A percentile compares a stretch with the other conserved stretches of the same genome.
Evolutionary conservation across 2,888 invertebrate genomes (phyloP).

Genomic region (Scaptomyza caliginosa): DNA sequence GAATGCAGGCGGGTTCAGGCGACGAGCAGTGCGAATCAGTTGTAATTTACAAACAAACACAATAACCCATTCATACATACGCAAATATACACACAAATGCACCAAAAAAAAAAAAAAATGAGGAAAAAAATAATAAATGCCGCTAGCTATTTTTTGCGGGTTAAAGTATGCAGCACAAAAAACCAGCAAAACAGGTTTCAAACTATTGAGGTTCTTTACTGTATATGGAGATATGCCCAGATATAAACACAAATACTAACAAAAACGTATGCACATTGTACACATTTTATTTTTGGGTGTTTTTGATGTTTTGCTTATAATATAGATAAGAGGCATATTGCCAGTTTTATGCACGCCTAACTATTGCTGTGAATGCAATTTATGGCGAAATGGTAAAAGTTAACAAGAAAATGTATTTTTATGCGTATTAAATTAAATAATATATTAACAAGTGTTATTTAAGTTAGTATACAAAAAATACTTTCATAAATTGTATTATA

Average conservation of each 20-base stretch:
- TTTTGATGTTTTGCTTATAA: not conserved
- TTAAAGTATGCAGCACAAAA: constrained; percentile 42
- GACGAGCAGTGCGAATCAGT: constrained; percentile 38
- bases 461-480: too few relatives aligned
- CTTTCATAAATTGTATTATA: too few relatives aligned
- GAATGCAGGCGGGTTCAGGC: not conserved
- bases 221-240: not conserved
- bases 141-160: constrained; percentile 36
- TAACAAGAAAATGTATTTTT: not conserved
- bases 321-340: not conserved
- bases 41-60: constrained; percentile 56
- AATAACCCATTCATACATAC: not conserved
- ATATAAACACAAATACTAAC: not conserved
- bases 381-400: not conserved
- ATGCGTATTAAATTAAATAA: too few relatives aligned
- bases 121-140: constrained; percentile 19
- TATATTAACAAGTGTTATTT: too few relatives aligned
- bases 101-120: not conserved
- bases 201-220: not conserved
- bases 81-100: constrained; percentile 16
- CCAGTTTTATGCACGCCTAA: too few relatives aligned
- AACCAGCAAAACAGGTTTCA: constrained; percentile 14
- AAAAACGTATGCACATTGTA: constrained; percentile 23
- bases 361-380: not conserved
- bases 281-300: constrained; percentile 9